Base-by-base conservation (phyloP, 2,113 vertebrate species). In the Halichoeres trimaculatus region DNA sequence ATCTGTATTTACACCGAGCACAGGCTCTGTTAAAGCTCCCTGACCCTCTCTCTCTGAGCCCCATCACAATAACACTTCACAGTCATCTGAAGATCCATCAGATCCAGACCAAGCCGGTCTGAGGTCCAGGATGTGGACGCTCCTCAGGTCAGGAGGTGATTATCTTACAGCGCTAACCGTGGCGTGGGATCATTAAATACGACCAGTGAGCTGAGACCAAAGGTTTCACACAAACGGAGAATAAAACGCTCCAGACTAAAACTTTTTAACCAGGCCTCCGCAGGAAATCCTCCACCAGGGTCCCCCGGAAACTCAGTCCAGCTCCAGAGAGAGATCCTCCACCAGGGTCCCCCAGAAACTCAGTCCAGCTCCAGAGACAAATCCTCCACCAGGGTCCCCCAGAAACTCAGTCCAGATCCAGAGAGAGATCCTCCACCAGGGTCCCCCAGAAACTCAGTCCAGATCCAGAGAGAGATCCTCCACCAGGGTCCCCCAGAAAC, bases 211-310 rank as follows among this genome's bases (percentile, higher is more conserved):
- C 64, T 9, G 22, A 69, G 53, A 51, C 26, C 30, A 59, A 81
- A 74, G 75, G 58, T 71, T 66, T 63, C 38, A 77, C 69, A 16
- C 13, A 54, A 48, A 59, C 35, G 62, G 50, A 63, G 22, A 11
- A 63, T 50, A 26, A 51, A 78, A 61, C 80, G 63, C 74, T 50
- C 35, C 45, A 43, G 52, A 70, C 60, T 59, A 74, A 80, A 38
- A 70, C 1, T 19, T 52, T 12, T 62, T 50, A 74, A 55, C 19
- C 41, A 45, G 4, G n/a, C n/a, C n/a, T n/a, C n/a, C n/a, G n/a
- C n/a, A n/a, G n/a, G n/a, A n/a, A n/a, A n/a, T n/a, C n/a, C n/a
- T n/a, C n/a, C n/a, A n/a, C n/a, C n/a, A n/a, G n/a, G n/a, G n/a
- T n/a, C n/a, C n/a, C n/a, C n/a, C n/a, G n/a, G n/a, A n/a, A n/a